Conservation (phyloP, 2,888 invertebrate species). For the Drosophila barbarae region DNA sequence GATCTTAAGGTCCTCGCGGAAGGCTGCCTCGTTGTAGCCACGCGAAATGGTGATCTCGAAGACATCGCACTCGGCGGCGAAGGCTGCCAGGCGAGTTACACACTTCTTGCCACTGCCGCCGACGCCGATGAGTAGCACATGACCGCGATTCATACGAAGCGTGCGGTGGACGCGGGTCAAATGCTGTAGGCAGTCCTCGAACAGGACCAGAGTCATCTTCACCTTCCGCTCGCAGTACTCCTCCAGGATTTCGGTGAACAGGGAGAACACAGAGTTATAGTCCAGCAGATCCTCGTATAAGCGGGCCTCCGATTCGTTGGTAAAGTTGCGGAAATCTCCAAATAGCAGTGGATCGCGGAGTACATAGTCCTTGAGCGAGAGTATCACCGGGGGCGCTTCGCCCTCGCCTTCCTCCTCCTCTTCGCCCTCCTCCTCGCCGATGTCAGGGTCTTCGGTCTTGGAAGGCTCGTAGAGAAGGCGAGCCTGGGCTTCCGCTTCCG, state of each 20-base stretch:
- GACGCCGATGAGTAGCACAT: conserved; percentile 91
- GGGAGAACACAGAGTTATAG: conserved; percentile 91
- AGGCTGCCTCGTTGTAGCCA: conserved; percentile 90
- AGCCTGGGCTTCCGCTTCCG: conserved; percentile 57
- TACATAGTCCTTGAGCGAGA: conserved; percentile 82
- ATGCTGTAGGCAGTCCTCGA: conserved; percentile 95
- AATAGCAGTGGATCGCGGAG: conserved; percentile 91
- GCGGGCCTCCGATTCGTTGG: conserved; percentile 88
- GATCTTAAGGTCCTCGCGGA: conserved; percentile 92
- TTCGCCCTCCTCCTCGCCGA: conserved; percentile 44
- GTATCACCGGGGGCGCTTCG: conserved; percentile 43
- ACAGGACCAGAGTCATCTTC: conserved; percentile 90
- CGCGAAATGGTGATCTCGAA: conserved; percentile 92
- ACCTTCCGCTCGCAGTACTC: conserved; percentile 89
- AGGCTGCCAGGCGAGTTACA: conserved; percentile 88
- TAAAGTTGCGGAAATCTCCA: conserved; percentile 93
- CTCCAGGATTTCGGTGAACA: conserved; percentile 94
- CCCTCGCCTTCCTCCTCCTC: conserved; percentile 48
- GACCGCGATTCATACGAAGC: conserved; percentile 88
- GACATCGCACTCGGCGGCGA: conserved; percentile 90
- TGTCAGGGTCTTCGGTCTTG: conserved; percentile 33
- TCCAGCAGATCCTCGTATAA: conserved; percentile 94
- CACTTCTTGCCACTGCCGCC: conserved; percentile 94
- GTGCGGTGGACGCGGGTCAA: conserved; percentile 92
- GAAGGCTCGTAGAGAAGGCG: conserved; percentile 54